Evolutionary conservation across 2,888 invertebrate genomes (phyloP), one percentile per base, ranked within the genome.

Genomic region (Hirtodrosophila confusa): DNA sequence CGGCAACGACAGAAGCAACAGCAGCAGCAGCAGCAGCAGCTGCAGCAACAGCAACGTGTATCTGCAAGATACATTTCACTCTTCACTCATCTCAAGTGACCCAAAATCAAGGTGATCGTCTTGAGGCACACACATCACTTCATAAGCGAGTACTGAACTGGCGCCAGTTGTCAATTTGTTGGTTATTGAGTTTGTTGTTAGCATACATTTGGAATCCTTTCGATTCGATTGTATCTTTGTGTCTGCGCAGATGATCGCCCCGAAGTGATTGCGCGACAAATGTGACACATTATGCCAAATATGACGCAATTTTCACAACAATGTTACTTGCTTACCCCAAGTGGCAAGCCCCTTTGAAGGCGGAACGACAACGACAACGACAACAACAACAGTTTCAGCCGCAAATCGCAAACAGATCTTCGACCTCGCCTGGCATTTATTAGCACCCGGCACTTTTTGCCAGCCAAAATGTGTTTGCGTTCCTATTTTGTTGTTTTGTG

Each of bases 221-320:
- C 17, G 10, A 24, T 49, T 31, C 9, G 8, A 7, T 11, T 35
- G 8, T 54, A n/a, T 23, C 12, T 43, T 27, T 37, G 10, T 11
- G 10, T 33, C 24, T 39, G 9, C 7, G 31, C 7, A 31, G 31
- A 31, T 31, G 31, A 70, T 77, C 63, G 60, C 77, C 63, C 17
- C 45, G 12, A 56, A 35, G 41, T 51, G 69, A 57, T 44, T 55
- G 65, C 56, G 60, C 54, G 54, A 69, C 60, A 76, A 84, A 64
- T 84, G 72, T 73, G 79, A 72, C 69, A 85, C 69, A 80, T 75
- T 80, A 49, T 67, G 12, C 12, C 66, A 56, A 72, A 75, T 60
- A 72, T 87, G 78, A 82, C 87, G 86, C 78, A 82, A 87, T 71
- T 75, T 47, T 68, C 68, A 45, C n/a, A 54, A 43, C 24, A 54